Evolutionary conservation across 1,140 invertebrate genomes (phyloP).

Genomic region (Dendroctonus valens): DNA sequence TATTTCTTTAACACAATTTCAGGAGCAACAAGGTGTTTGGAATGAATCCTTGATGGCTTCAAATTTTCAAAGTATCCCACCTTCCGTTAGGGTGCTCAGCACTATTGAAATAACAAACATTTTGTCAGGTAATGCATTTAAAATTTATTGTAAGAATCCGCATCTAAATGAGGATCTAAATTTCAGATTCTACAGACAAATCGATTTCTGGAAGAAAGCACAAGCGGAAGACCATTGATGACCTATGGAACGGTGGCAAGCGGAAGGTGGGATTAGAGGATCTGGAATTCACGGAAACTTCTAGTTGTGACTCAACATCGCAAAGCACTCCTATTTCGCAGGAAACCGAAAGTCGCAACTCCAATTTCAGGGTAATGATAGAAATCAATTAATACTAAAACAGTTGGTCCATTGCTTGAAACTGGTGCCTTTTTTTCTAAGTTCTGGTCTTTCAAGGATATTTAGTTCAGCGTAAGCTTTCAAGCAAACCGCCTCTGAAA

Average conservation of each 20-base stretch:
- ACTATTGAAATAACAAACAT: conserved; percentile 47
- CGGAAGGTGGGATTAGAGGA: conserved; percentile 53
- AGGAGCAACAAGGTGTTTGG: conserved; percentile 42
- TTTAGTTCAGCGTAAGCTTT: too few species aligned
- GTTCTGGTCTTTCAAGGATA: too few species aligned
- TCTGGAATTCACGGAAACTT: conserved; percentile 60
- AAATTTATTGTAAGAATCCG: conserved; percentile 1
- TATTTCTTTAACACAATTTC: conserved; percentile 3
- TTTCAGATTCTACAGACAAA: conserved; percentile 36
- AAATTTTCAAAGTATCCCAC: conserved; percentile 47
- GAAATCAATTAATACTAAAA: neutral
- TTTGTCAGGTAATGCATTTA: conserved; percentile 34
- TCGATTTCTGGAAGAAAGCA: conserved; percentile 38
- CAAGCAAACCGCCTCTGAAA: too few species aligned
- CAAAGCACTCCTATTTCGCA: conserved; percentile 58
- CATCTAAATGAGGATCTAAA: neutral
- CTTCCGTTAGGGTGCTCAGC: conserved; percentile 41
- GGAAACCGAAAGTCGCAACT: conserved; percentile 52
- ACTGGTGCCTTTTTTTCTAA: too few species aligned
- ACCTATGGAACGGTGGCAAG: conserved; percentile 56
- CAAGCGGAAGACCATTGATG: conserved; percentile 54
- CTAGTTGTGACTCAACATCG: conserved; percentile 65
- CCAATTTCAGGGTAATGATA: conserved; percentile 53
- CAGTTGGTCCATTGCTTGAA: too few species aligned
- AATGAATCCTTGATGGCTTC: conserved; percentile 46